phyloP scores from a whole-genome alignment of 2,113 vertebrate species.

The Calypte anna region DNA sequence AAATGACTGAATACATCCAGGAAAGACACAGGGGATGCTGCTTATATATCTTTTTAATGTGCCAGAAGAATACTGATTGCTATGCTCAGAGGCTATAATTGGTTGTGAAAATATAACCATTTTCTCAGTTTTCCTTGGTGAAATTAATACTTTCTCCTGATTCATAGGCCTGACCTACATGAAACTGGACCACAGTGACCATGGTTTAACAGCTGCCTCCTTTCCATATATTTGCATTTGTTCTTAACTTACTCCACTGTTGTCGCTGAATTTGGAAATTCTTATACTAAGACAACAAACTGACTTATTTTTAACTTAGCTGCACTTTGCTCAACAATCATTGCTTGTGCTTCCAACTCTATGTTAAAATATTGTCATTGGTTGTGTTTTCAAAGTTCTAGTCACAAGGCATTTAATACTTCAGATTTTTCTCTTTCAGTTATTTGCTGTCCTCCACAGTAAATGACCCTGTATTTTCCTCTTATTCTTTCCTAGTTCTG shows the following conservation, averaged over 20 bases:
- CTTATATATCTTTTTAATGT: background rate
- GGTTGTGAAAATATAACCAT: background rate
- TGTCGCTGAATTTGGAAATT: background rate
- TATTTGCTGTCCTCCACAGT: background rate
- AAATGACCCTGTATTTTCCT: background rate
- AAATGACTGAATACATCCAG: background rate
- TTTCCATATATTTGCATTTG: background rate
- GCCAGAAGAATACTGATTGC: background rate
- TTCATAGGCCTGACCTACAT: background rate
- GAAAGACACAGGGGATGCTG: background rate
- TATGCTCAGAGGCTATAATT: background rate
- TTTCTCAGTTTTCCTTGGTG: background rate
- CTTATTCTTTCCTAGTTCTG: background rate
- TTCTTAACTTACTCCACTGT: background rate
- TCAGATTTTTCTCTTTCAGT: background rate
- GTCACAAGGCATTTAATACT: background rate
- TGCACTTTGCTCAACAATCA: background rate
- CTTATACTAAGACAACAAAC: background rate
- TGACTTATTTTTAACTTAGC: background rate
- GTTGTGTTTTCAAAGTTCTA: background rate
- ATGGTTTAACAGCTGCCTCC: background rate
- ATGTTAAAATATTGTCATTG: background rate
- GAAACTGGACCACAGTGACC: background rate
- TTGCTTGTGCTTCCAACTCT: background rate
- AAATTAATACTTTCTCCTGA: background rate